Percentiles rank a stretch among this genome's conserved stretches.
Evolutionary conservation across 1,140 invertebrate species (phyloP).

Genomic region (Eciton burchellii): DNA sequence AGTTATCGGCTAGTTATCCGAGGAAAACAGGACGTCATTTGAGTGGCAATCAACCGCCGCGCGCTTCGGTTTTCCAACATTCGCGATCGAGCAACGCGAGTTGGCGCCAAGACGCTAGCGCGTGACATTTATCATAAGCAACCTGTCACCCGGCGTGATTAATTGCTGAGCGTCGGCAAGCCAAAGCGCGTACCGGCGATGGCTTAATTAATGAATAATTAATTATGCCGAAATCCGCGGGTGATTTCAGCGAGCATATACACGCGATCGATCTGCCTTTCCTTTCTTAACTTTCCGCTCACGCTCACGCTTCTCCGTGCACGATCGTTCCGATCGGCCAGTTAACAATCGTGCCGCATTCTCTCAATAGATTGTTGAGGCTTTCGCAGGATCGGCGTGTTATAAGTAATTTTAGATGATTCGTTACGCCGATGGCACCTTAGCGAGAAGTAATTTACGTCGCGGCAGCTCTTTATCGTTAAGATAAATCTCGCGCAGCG

Average conservation of each 20-base stretch:
- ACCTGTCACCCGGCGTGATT: slow-evolving; percentile 50
- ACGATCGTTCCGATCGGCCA: not conserved
- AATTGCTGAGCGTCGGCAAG: slow-evolving; percentile 53
- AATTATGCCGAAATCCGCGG: slow-evolving; percentile 37
- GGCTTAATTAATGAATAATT: slow-evolving; percentile 60
- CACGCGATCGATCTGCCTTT: slow-evolving; percentile 32
- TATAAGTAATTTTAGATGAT: slow-evolving; percentile 15
- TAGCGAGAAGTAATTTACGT: slow-evolving; percentile 24
- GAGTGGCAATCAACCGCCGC: slow-evolving; percentile 24
- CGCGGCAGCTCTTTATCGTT: slow-evolving; percentile 34
- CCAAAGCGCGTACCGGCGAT: slow-evolving; percentile 33
- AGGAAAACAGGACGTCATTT: not conserved
- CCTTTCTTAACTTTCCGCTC: slow-evolving; percentile 25
- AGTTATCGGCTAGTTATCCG: not conserved
- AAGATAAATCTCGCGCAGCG: slow-evolving; percentile 16
- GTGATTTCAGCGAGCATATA: slow-evolving; percentile 40
- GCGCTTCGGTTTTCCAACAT: not conserved
- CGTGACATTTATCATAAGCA: slow-evolving; percentile 59
- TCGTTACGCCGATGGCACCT: not conserved
- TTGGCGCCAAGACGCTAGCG: slow-evolving; percentile 36
- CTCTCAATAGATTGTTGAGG: not conserved
- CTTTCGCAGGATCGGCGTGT: slow-evolving; percentile 13
- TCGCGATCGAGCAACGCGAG: slow-evolving; percentile 12
- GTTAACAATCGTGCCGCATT: not conserved
- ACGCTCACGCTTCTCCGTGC: not conserved